phyloP scores from a whole-genome alignment of 2,113 vertebrate species.

The Rynchops niger region DNA sequence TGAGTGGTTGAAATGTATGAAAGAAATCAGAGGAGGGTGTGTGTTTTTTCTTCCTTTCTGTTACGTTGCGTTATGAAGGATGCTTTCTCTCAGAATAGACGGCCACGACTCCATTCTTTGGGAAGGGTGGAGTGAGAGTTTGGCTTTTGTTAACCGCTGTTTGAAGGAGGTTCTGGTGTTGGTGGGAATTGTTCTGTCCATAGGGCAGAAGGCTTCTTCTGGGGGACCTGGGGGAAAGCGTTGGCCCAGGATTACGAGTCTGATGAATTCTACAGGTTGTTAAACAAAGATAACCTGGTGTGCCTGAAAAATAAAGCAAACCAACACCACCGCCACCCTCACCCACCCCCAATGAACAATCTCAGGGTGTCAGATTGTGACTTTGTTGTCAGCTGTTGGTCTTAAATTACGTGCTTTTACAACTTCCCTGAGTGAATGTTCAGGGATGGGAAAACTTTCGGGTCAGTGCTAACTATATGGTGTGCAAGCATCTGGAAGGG shows the following conservation, averaged over 20 bases:
- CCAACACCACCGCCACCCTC: background rate
- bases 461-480: background rate
- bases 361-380: background rate
- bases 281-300: background rate
- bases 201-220: constrained; percentile 31
- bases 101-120: background rate
- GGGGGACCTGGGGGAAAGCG: background rate
- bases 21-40: background rate
- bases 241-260: constrained; percentile 38
- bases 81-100: background rate
- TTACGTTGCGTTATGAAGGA: background rate
- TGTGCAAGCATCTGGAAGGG: background rate
- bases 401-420: constrained; percentile 26
- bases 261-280: constrained; percentile 57
- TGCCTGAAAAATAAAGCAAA: background rate
- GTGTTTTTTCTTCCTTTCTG: constrained; percentile 5
- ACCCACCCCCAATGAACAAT: background rate
- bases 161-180: constrained; percentile 40
- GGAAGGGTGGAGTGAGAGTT: background rate
- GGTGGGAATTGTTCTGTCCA: background rate
- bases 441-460: background rate
- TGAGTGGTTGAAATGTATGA: constrained; percentile 33
- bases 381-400: constrained; percentile 17
- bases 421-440: background rate
- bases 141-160: constrained; percentile 15